Conservation (phyloP, 2,888 invertebrate species). For the Apeira syringaria region DNA sequence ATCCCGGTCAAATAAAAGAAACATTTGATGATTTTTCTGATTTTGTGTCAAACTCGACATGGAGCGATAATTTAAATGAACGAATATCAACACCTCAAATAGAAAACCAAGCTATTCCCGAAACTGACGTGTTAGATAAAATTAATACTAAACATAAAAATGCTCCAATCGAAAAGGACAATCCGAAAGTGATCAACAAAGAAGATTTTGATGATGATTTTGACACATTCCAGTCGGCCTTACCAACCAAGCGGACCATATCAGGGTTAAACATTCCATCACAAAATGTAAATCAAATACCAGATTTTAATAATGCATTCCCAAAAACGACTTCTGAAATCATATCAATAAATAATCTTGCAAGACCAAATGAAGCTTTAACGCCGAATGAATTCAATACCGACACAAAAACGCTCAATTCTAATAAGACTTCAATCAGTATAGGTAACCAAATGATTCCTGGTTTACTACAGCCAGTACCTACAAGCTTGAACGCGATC, state of each 20-base stretch:
- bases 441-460: conserved; percentile 27
- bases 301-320: conserved; percentile 42
- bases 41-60: conserved; percentile 57
- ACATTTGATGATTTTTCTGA: conserved; percentile 74
- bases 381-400: conserved; percentile 36
- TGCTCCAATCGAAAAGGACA: conserved; percentile 20
- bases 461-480: conserved; percentile 58
- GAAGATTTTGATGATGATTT: conserved; percentile 65
- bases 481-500: conserved; percentile 33
- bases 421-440: conserved; percentile 33
- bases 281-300: conserved; percentile 28
- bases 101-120: conserved; percentile 15
- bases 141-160: conserved; percentile 20
- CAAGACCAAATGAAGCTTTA: conserved; percentile 43
- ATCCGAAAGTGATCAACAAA: conserved; percentile 19
- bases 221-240: conserved; percentile 73
- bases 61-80: conserved; percentile 33
- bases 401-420: conserved; percentile 31
- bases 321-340: conserved; percentile 47
- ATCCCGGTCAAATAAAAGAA: conserved; percentile 75
- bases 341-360: conserved; percentile 47
- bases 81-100: conserved; percentile 14
- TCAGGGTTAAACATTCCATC: conserved; percentile 36
- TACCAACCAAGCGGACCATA: conserved; percentile 42
- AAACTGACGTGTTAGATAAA: conserved; percentile 16